These are phyloP conservation scores for Lacerta viridis DNA, from an alignment of 2,797 vertebrate species.

Conservation along the genomic window DNA sequence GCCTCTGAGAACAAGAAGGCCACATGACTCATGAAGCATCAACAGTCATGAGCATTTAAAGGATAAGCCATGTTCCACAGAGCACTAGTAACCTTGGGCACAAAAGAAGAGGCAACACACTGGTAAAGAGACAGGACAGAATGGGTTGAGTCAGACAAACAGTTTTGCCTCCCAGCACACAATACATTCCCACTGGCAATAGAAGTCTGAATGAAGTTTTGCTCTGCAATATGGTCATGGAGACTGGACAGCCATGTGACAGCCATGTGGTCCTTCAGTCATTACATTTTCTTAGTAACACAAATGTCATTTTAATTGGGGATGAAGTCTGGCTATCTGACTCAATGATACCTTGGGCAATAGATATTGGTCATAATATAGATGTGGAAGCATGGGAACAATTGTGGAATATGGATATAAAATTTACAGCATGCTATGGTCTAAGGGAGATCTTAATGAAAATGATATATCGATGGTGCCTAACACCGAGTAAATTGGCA, in stretches of 20 bases:
- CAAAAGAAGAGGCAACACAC: neutral
- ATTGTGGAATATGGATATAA: too few relatives aligned
- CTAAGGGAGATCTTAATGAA: too few relatives aligned
- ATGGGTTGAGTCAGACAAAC: neutral
- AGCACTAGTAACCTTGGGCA: neutral
- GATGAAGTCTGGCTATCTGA: neutral
- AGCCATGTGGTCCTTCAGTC: too few relatives aligned
- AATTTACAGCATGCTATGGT: too few relatives aligned
- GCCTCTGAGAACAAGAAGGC: constrained; percentile 28
- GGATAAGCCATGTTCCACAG: constrained; percentile 25
- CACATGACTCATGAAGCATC: constrained; percentile 28
- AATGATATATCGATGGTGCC: too few relatives aligned
- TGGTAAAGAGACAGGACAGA: neutral
- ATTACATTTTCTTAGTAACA: neutral
- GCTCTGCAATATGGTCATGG: neutral
- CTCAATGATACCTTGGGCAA: neutral
- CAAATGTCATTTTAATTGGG: neutral
- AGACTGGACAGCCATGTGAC: neutral
- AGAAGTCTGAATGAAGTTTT: too few relatives aligned
- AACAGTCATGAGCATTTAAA: neutral
- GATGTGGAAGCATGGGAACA: too few relatives aligned
- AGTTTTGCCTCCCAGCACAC: neutral
- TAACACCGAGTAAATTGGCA: too few relatives aligned
- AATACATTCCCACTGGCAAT: neutral
- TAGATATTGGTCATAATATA: too few relatives aligned